A percentile compares a stretch with the other conserved stretches of the same genome.
Evolutionary conservation across 2,797 vertebrate genomes (phyloP).

Genomic region (Sebastolobus altivelis): DNA sequence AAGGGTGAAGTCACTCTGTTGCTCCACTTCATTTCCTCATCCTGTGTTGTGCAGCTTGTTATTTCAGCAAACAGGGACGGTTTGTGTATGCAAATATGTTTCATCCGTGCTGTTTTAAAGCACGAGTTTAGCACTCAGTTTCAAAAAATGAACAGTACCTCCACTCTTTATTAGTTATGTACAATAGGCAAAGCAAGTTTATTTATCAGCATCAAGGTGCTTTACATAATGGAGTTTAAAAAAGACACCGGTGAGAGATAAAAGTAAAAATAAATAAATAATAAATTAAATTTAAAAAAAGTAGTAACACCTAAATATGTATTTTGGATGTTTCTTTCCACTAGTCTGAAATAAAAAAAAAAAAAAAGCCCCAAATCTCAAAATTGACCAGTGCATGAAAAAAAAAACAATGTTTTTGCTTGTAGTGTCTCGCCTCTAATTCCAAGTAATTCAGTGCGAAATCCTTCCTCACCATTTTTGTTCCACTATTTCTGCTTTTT

Average conservation of each 20-base stretch:
- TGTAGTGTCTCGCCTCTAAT: not conserved
- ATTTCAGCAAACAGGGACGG: conserved; percentile 12
- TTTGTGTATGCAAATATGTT: conserved; percentile 4
- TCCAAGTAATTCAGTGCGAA: not conserved
- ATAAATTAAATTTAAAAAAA: too few species aligned
- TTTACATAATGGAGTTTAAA: not conserved
- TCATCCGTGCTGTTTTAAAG: not conserved
- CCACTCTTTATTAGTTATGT: not conserved
- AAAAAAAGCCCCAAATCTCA: not conserved
- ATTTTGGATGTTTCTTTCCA: not conserved
- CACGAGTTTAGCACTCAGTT: not conserved
- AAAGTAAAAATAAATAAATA: not conserved
- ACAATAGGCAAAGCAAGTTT: not conserved
- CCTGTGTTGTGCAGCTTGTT: conserved; percentile 53
- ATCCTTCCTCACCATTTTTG: not conserved
- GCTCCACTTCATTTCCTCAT: conserved; percentile 73
- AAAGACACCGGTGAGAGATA: not conserved
- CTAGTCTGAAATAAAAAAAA: not conserved
- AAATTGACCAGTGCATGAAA: not conserved
- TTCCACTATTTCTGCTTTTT: not conserved
- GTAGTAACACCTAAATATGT: not conserved
- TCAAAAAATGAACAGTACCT: not conserved
- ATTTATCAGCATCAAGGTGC: not conserved
- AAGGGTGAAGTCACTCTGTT: conserved; percentile 61
- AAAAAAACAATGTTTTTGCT: too few species aligned